Conservation (phyloP, 2,888 invertebrate genomes). For the Strigamia crassipes region DNA sequence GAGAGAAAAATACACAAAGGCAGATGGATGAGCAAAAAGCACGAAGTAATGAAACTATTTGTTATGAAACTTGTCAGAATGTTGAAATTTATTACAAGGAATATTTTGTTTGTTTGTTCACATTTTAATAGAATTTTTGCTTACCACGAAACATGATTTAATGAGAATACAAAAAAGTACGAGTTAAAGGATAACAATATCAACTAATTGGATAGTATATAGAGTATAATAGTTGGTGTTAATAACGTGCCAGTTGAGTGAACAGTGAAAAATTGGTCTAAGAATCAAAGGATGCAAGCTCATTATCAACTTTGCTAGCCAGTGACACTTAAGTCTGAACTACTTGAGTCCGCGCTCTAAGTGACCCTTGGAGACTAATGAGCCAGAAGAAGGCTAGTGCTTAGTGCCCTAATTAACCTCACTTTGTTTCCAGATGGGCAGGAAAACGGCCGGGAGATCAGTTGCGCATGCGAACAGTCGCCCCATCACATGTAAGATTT, state of each 20-base stretch:
- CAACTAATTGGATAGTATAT: neutral
- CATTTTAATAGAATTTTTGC: too few relatives aligned
- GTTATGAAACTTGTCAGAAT: neutral
- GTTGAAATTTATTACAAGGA: neutral
- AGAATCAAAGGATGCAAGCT: conserved; percentile 21
- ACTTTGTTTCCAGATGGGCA: conserved; percentile 23
- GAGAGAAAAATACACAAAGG: conserved; percentile 17
- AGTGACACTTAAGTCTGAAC: conserved; percentile 23
- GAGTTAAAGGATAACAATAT: neutral
- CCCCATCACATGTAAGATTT: neutral
- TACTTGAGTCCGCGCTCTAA: conserved; percentile 11
- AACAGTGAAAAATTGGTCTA: neutral
- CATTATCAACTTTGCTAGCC: conserved; percentile 26
- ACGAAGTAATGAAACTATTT: conserved; percentile 8
- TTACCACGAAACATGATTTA: neutral
- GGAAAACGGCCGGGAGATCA: conserved; percentile 2
- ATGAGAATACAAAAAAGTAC: too few relatives aligned
- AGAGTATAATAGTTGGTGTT: neutral
- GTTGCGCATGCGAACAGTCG: neutral
- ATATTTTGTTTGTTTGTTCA: neutral
- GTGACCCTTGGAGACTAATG: conserved; percentile 30
- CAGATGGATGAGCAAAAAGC: conserved; percentile 27
- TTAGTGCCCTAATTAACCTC: conserved; percentile 26
- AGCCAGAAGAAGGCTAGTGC: conserved; percentile 30
- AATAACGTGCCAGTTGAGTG: conserved; percentile 7